These are phyloP conservation scores for Torymus auratus DNA, from an alignment of 2,888 invertebrate genomes.

Conservation along the genomic window DNA sequence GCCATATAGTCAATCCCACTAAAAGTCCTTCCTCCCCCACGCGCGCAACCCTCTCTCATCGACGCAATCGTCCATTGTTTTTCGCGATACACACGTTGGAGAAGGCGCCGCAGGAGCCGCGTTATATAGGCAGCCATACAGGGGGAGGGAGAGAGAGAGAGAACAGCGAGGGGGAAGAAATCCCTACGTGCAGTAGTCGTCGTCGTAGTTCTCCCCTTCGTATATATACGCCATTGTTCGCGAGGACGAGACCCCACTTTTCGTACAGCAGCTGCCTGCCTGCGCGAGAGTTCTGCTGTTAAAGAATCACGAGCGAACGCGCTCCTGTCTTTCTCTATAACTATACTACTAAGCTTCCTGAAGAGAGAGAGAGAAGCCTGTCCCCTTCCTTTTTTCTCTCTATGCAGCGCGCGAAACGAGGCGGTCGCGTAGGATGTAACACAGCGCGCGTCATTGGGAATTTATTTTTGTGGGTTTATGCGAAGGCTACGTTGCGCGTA, in stretches of 20 bases:
- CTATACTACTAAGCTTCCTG: background rate
- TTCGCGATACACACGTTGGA: background rate
- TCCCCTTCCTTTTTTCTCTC: background rate
- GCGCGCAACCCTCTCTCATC: background rate
- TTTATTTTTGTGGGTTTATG: conserved; percentile 49
- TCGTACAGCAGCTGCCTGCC: conserved; percentile 32
- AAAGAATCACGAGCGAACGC: conserved; percentile 47
- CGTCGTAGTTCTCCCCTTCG: too few species aligned
- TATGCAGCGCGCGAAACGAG: background rate
- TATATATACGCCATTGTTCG: background rate
- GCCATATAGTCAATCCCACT: conserved; percentile 17
- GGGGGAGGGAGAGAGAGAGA: too few species aligned
- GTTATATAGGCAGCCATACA: too few species aligned
- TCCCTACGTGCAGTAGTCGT: too few species aligned
- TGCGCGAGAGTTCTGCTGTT: conserved; percentile 9
- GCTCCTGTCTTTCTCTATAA: background rate
- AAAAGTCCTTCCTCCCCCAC: conserved; percentile 14
- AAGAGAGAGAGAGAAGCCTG: background rate
- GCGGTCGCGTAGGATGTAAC: background rate
- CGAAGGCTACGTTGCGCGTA: background rate
- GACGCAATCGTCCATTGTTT: conserved; percentile 24
- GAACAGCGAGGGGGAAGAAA: too few species aligned
- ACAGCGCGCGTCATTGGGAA: conserved; percentile 27
- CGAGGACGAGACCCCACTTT: conserved; percentile 10
- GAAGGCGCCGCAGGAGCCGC: conserved; percentile 14